Evolutionary conservation across 2,113 vertebrate species (phyloP), one percentile per base, ranked within the genome.

Genomic region (Todiramphus saurophagus): DNA sequence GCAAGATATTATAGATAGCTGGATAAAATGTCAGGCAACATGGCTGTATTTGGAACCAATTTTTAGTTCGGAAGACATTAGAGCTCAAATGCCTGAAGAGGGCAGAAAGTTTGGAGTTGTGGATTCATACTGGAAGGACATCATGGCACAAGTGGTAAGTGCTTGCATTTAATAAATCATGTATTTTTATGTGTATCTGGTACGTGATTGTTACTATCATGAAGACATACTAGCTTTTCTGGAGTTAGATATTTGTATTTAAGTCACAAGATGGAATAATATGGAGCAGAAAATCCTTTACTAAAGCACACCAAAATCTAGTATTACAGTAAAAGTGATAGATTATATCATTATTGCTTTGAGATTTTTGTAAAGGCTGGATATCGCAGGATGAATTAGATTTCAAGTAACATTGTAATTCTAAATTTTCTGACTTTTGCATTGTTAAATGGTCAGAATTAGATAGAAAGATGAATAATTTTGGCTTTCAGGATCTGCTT

Each of bases 11-110:
- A 68, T 99, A 87, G 99, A 99, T 89, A 97, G 96, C 72, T 98
- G 99, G 98, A 93, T 99, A 88, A 98, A 98, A 91, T 99, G 99
- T 88, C 99, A 99, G 96, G 95, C 97, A 43, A 99, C 98, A 1
- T 99, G 99, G 99, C 96, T 99, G 21, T 99, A 99, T 96, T 97
- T 99, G 37, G 99, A 99, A 82, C 98, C 99, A 27, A 99, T 99
- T 97, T 99, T 99, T 97, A 99, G 99, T 97, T 99, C 99, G 5
- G 98, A 98, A 94, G 99, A 99, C 86, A 99, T 99, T 83, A 97
- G 98, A 87, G 98, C 98, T 56, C 99, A 99, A 97, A 99, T 99
- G 99, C 99, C 99, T 55, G 99, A 99, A 96, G 99, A 99, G 80
- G 99, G 99, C 66, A 98, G 89, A 90, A 99, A 99, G 93, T 99